Evolutionary conservation across 37 sponge, comb jelly and placozoan genomes (phyloP).

Genomic region (Oopsacas minuta): DNA sequence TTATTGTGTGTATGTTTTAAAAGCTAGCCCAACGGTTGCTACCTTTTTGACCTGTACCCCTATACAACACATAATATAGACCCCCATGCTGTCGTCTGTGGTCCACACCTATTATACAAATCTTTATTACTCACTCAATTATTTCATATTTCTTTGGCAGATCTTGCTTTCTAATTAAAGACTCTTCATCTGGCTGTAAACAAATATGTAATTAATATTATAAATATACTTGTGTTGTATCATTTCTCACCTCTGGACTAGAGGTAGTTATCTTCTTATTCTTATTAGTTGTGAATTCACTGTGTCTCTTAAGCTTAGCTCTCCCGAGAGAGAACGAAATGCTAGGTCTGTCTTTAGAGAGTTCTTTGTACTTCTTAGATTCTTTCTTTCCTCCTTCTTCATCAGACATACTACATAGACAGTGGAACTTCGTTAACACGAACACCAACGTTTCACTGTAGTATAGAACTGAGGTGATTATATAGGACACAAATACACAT

Average conservation of each 20-base stretch:
- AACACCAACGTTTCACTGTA: no score
- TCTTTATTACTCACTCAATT: background rate
- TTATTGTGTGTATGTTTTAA: background rate
- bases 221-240: background rate
- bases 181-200: background rate
- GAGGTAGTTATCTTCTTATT: background rate
- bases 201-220: background rate
- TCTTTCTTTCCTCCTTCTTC: conserved; percentile 2
- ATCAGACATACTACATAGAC: background rate
- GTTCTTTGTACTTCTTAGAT: conserved; percentile 5
- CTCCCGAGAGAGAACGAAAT: conserved; percentile 2
- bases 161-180: background rate
- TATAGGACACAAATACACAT: background rate
- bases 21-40: no score
- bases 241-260: background rate
- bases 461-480: background rate
- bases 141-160: conserved; percentile 14
- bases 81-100: no score
- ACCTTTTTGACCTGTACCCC: no score
- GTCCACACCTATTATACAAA: no score
- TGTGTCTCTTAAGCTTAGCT: background rate
- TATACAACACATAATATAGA: no score
- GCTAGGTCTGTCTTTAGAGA: conserved; percentile 29
- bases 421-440: background rate
- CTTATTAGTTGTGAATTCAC: background rate